Evolutionary conservation across 2,888 invertebrate species (phyloP).

Genomic region (Lingula anatina): DNA sequence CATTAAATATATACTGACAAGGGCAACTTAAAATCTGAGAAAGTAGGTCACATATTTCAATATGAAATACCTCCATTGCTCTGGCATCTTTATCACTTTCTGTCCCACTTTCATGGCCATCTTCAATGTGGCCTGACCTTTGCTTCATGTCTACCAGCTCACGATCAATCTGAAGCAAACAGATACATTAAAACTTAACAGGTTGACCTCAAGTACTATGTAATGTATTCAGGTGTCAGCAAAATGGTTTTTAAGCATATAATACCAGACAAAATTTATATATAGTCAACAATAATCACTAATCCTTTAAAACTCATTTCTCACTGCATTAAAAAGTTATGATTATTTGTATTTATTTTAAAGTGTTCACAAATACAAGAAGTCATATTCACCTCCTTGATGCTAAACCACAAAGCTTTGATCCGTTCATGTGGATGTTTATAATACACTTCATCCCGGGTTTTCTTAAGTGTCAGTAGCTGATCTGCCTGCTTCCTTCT

Average conservation of each 20-base stretch:
- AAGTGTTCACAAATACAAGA: constrained; percentile 4
- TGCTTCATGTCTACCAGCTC: constrained; percentile 11
- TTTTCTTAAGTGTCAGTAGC: too few species aligned
- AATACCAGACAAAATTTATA: too few species aligned
- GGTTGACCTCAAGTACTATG: not conserved
- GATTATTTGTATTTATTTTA: too few species aligned
- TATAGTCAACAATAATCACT: too few species aligned
- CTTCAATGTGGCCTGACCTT: constrained; percentile 6
- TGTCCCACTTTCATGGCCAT: constrained; percentile 20
- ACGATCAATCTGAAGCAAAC: constrained; percentile 10
- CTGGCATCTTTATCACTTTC: constrained; percentile 24
- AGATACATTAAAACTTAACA: not conserved
- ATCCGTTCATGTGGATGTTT: constrained; percentile 28
- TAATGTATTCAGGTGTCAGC: not conserved
- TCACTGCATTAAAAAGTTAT: too few species aligned
- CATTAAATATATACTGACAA: too few species aligned
- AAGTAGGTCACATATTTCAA: too few species aligned
- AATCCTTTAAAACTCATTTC: too few species aligned
- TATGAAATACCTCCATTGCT: constrained; percentile 15
- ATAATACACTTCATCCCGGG: too few species aligned
- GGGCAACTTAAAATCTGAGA: too few species aligned
- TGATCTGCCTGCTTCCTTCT: constrained; percentile 33
- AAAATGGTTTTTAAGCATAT: too few species aligned
- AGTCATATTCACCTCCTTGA: constrained; percentile 32
- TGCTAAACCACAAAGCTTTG: constrained; percentile 22